Evolutionary conservation across 1,140 invertebrate species (phyloP), one percentile per base, ranked within the genome.

Genomic region (Rhagoletis pomonella): DNA sequence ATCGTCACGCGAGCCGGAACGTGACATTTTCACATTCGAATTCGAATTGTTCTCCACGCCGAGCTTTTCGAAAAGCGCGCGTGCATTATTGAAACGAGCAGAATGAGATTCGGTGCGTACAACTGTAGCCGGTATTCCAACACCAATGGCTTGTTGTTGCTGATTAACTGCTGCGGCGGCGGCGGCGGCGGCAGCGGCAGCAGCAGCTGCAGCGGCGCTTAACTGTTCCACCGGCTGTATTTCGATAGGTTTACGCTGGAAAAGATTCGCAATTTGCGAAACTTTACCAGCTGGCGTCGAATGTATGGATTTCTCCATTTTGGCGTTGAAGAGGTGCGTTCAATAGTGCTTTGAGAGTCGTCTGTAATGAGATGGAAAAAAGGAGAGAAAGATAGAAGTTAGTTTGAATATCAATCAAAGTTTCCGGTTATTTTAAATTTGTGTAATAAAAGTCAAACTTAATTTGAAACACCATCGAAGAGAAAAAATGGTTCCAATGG

Each of bases 61-160:
- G 87, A 99, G 94, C 91, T 98, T 98, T 93, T 98, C 98, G 93
- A 99, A 99, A 42, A 99, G 94, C 44, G 98, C 98, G 58, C 97
- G 94, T 0, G 98, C 98, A 93, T 97, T 98, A 91, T 98, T 98
- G 93, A 99, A 99, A 81, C 98, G 94, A 19, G 97, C 96, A 88
- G 98, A 95, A 92, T 98, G 97, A 88, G 97, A 97, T 94, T 98
- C 97, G 3, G 97, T 97, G 85, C 97, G 94, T 65, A 96, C 96
- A n/a, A 97, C 96, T 3, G 96, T 96, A 55, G 88, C 88, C 12
- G 89, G 89, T 60, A 87, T 67, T 55, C 89, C 87, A 29, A 4
- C 73, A 0, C 44, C 73, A 9, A 4, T 42, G 0, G 14, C 47
- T 81, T 81, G 73, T 81, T 81, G 73, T 55, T 81, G 73, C 7